Evolutionary conservation across 2,797 vertebrate genomes (phyloP).

Genomic region (Gastrophryne carolinensis): DNA sequence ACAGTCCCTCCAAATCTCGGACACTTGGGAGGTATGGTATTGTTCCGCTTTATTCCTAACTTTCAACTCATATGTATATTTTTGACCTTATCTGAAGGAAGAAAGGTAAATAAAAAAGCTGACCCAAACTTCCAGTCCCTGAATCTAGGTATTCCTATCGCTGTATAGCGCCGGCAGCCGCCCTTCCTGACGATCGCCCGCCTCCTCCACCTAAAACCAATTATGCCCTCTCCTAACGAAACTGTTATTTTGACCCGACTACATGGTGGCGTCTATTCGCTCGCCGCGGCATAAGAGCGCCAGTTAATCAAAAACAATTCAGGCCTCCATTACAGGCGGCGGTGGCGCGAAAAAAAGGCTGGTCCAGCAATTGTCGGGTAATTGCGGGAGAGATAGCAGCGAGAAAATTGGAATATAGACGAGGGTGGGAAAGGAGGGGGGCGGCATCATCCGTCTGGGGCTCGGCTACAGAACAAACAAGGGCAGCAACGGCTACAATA

Average conservation of each 20-base stretch:
- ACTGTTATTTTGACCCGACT: constrained; percentile 50
- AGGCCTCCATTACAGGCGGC: constrained; percentile 53
- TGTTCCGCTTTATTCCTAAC: too few species aligned
- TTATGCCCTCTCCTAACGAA: constrained; percentile 48
- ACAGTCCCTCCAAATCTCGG: too few species aligned
- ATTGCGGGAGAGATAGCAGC: constrained; percentile 47
- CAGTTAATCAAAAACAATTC: constrained; percentile 59
- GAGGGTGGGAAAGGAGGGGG: constrained; percentile 29
- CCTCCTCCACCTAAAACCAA: constrained; percentile 36
- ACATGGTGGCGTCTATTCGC: constrained; percentile 29
- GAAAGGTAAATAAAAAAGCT: too few species aligned
- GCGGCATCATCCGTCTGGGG: background rate
- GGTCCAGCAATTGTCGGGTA: constrained; percentile 52
- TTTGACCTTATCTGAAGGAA: too few species aligned
- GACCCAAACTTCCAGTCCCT: too few species aligned
- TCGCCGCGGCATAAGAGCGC: constrained; percentile 38
- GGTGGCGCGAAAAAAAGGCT: constrained; percentile 44
- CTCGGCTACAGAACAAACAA: constrained; percentile 42
- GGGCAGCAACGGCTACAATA: too few species aligned
- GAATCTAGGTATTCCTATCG: background rate
- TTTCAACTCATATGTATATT: too few species aligned
- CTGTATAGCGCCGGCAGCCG: background rate
- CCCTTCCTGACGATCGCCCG: background rate
- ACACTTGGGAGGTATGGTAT: too few species aligned
- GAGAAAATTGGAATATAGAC: constrained; percentile 51